Conservation (phyloP, 2,113 vertebrate genomes). For the Callospermophilus lateralis region DNA sequence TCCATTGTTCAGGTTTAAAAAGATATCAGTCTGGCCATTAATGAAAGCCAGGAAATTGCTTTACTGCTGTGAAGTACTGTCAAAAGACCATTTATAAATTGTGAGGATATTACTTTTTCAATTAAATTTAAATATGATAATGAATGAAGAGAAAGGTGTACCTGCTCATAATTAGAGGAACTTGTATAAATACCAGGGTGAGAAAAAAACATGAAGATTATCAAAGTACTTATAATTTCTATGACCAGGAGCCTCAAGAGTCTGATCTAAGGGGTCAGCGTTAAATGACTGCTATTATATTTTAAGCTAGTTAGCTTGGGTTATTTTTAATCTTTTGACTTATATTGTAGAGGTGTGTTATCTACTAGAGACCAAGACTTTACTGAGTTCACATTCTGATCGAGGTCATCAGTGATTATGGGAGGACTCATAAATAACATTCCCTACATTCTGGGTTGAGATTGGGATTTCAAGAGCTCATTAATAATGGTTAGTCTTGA, state of each 20-base stretch:
- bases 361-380: constrained; percentile 51
- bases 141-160: constrained; percentile 61
- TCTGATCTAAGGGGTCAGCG: neutral
- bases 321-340: constrained; percentile 79
- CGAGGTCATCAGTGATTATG: constrained; percentile 76
- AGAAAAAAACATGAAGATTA: constrained; percentile 51
- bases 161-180: constrained; percentile 66
- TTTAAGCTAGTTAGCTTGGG: constrained; percentile 53
- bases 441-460: constrained; percentile 63
- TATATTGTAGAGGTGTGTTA: constrained; percentile 58
- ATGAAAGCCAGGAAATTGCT: constrained; percentile 81
- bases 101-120: constrained; percentile 75
- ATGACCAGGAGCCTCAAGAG: constrained; percentile 43
- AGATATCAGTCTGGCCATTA: constrained; percentile 74
- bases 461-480: constrained; percentile 73
- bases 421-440: constrained; percentile 73
- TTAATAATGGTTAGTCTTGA: constrained; percentile 75
- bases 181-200: constrained; percentile 55
- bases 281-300: constrained; percentile 49
- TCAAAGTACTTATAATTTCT: constrained; percentile 10
- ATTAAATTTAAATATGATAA: constrained; percentile 81
- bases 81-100: constrained; percentile 77
- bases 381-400: constrained; percentile 75
- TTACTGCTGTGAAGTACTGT: constrained; percentile 62
- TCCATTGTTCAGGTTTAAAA: constrained; percentile 80